phyloP scores from a whole-genome alignment of 2,888 invertebrate species.

The Homarus gammarus region DNA sequence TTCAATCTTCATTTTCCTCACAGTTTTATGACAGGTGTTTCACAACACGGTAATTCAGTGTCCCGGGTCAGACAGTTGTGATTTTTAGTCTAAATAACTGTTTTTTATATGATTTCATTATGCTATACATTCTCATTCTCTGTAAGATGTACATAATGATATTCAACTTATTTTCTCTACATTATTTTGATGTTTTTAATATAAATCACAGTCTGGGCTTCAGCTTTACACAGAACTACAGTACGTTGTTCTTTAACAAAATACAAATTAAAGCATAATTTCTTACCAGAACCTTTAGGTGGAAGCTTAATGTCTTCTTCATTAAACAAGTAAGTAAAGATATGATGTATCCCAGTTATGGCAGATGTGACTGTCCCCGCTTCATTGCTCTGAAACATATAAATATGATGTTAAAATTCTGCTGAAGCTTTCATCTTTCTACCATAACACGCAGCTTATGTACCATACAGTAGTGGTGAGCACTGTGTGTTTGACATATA shows the following conservation, averaged over 20 bases:
- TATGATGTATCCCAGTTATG: conserved; percentile 20
- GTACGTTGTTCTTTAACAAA: not conserved
- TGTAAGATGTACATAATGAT: not conserved
- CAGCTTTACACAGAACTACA: not conserved
- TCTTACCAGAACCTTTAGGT: conserved; percentile 19
- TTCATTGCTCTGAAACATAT: conserved; percentile 44
- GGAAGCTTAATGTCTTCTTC: conserved; percentile 25
- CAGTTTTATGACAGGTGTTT: no score
- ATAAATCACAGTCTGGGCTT: no score
- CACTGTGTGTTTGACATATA: no score
- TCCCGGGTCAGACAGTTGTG: no score
- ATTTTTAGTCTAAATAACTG: not conserved
- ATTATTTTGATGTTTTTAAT: no score
- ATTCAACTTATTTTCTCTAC: not conserved
- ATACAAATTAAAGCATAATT: not conserved
- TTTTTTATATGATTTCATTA: not conserved
- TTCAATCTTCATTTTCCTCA: no score
- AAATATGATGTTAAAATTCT: not conserved
- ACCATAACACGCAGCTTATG: not conserved
- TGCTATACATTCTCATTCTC: no score
- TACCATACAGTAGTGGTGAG: no score
- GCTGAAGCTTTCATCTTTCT: not conserved
- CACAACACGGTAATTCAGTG: no score
- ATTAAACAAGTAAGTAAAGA: conserved; percentile 18
- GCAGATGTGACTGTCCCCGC: conserved; percentile 3